Percentiles rank a stretch among this genome's conserved stretches.
Evolutionary conservation across 2,113 vertebrate genomes (phyloP).

Genomic region (Rallus limicola): DNA sequence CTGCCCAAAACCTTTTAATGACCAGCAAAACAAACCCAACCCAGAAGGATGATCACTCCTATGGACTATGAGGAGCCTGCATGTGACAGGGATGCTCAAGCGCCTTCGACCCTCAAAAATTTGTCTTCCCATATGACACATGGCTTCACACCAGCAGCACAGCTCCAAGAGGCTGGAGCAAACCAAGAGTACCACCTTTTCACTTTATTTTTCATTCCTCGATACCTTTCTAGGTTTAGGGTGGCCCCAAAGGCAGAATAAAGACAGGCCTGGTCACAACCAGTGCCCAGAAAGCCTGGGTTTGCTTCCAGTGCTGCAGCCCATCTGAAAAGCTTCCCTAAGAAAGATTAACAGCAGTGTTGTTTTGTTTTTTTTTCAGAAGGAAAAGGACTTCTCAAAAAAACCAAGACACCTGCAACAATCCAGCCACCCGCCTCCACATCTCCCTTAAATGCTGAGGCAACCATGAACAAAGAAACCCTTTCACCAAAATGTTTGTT

Average conservation of each 20-base stretch:
- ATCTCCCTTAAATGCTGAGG: not conserved
- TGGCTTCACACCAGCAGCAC: rapidly evolving
- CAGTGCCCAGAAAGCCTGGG: not conserved
- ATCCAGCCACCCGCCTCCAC: not conserved
- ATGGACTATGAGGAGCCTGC: not conserved
- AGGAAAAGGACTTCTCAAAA: slow-evolving; percentile 7
- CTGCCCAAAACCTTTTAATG: not conserved
- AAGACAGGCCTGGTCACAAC: not conserved
- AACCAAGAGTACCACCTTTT: not conserved
- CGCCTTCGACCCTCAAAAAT: not conserved
- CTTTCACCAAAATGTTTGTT: slow-evolving; percentile 26
- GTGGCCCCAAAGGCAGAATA: not conserved
- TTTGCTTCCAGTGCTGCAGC: not conserved
- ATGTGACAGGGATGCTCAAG: not conserved
- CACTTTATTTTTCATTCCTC: not conserved
- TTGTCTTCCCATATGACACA: rapidly evolving
- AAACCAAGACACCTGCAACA: slow-evolving; percentile 35
- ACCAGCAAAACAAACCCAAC: not conserved
- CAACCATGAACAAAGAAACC: slow-evolving; percentile 20
- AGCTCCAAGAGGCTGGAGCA: not conserved
- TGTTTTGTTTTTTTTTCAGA: not conserved
- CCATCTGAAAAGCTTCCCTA: not conserved
- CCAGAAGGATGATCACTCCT: no score
- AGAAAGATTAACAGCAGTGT: not conserved
- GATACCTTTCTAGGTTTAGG: not conserved